Base-by-base conservation (phyloP, 2,797 vertebrate species). In the Siniperca obscura region DNA sequence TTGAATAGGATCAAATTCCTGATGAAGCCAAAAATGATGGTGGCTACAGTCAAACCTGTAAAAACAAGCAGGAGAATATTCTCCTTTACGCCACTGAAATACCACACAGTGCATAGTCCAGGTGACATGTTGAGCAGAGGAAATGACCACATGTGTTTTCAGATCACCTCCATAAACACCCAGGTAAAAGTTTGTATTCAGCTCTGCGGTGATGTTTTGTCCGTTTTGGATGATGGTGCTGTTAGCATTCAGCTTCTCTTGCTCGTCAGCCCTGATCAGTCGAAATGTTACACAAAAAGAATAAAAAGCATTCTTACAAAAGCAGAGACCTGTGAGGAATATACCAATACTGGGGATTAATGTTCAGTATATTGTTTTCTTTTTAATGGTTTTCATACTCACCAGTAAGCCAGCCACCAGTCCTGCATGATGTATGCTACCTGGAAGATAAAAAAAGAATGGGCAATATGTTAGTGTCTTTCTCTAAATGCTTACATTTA, bases 391-490 rank as follows among this genome's bases (percentile, higher is more conserved):
- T 34, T 14, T 56, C 3, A 21, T 36, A 44, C 96, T 95, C 87
- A 99, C 98, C 98, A 99, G 86, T 97, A 94, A 6, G 97, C 97
- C 88, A 99, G 95, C 98, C 98, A 99, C 98, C 97, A 99, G 87
- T 99, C 98, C 84, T 98, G 97, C 69, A 98, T 87, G 70, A 98
- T 90, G 76, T 96, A 98, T 3, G 95, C 75, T 14, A 93, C 91
- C 98, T 99, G 80, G 2, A 89, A 73, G 36, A 90, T 72, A 3
- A 42, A 42, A 21, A 81, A 67, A 62, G 1, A 69, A 67, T 5
- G 1, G 78, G 5, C 6, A 42, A 1, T 0, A 13, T 3, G 5
- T 57, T 46, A 25, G 1, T 1, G 34, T 5, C 27, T 14, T 42
- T 40, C 30, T 30, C 38, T 55, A 19, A 30, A 65, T 42, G 11